Base-by-base conservation (phyloP, 2,113 vertebrate genomes). In the Nettapus auritus region DNA sequence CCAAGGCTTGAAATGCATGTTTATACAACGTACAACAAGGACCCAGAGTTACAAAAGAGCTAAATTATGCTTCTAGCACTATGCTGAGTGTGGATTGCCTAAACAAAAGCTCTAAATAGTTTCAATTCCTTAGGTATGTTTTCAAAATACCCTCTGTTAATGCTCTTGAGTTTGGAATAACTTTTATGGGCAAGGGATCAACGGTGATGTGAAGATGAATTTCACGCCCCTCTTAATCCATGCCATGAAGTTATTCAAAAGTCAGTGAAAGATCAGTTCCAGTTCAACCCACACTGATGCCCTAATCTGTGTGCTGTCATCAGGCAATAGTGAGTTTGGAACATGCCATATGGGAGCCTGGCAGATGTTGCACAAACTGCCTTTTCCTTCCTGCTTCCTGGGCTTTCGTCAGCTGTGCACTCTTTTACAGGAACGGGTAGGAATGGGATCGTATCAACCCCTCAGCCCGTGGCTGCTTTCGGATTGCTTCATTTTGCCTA, bases 241-340 rank as follows among this genome's bases (percentile, higher is more conserved):
- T 87, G 67, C 90, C 83, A 85, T 66, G 77, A 89, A 96, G 93
- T 89, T 92, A 93, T 93, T 95, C 92, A 94, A 90, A 95, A 96
- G 80, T 87, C 94, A 96, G 59, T 90, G 93, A 93, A 94, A 94
- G 92, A 96, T 96, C 96, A 94, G 92, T 93, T 97, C 92, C 96
- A 95, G 94, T 90, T 96, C 90, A 94, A 26, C 80, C 96, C 83
- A 93, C 90, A 46, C 81, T 89, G 90, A 90, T 87, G 92, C 92
- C 81, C 94, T 97, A 96, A 97, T 96, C 96, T 92, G 83, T 4
- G 33, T 63, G 88, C 94, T 97, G 96, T 96, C 96, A 96, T 94
- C 96, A 92, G 81, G 80, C 93, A 95, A 85, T 85, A 92, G 96
- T 74, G 92, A 94, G 66, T 78, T 92, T 96, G 83, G 96, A 94